A percentile compares a stretch with the other conserved stretches of the same genome.
Evolutionary conservation across 1,140 invertebrate species (phyloP).

Genomic region (Lasaia peninsularis): DNA sequence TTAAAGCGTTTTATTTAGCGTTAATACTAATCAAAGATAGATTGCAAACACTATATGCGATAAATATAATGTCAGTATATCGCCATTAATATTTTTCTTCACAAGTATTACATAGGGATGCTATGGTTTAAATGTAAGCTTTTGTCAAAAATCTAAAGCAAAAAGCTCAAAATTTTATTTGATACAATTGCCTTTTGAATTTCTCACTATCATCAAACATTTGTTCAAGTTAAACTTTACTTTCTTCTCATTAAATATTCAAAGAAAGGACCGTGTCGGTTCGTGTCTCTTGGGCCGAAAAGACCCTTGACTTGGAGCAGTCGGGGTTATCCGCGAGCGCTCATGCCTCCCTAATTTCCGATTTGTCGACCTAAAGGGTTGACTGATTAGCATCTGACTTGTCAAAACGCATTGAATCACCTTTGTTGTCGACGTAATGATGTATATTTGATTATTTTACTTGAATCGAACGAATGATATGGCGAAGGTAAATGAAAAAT

Average conservation of each 20-base stretch:
- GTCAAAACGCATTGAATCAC: constrained; percentile 57
- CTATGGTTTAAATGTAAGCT: no score
- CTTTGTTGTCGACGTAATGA: constrained; percentile 56
- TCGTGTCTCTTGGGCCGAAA: constrained; percentile 48
- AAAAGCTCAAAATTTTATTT: no score
- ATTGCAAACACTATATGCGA: no score
- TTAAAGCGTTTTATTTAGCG: no score
- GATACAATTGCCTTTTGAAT: background rate
- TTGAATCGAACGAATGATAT: constrained; percentile 23
- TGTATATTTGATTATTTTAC: constrained; percentile 38
- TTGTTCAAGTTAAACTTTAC: constrained; percentile 29
- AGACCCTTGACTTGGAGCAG: constrained; percentile 39
- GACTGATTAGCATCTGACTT: constrained; percentile 73
- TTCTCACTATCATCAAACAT: constrained; percentile 19
- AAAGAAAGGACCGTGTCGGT: constrained; percentile 51
- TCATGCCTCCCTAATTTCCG: constrained; percentile 72
- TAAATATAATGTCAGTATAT: no score
- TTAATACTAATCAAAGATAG: no score
- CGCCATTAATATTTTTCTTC: no score
- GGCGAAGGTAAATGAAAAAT: constrained; percentile 13
- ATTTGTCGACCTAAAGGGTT: constrained; percentile 73
- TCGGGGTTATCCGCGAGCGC: constrained; percentile 61
- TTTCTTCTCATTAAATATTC: constrained; percentile 64
- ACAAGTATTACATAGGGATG: no score
- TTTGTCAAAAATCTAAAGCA: no score